A percentile compares a stretch with the other conserved stretches of the same genome.
These are phyloP conservation scores for Cephus cinctus DNA, from an alignment of 1,140 invertebrate species.

Conservation along the genomic window DNA sequence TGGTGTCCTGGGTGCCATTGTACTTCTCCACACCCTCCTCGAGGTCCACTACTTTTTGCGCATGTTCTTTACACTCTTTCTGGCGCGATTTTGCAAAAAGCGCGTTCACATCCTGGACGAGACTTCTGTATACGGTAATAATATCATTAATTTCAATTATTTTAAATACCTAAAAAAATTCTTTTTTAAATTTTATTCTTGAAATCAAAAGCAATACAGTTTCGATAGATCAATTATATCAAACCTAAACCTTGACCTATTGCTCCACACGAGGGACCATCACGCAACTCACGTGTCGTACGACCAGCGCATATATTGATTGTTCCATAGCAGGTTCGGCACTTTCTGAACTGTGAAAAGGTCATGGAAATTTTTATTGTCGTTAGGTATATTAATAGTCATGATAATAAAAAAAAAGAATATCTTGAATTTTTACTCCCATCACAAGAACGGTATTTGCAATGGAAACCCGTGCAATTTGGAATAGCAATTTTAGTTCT, in stretches of 20 bases:
- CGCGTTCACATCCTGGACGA: constrained; percentile 65
- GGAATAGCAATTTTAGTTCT: too few relatives aligned
- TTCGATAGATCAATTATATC: too few relatives aligned
- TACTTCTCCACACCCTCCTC: constrained; percentile 60
- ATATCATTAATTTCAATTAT: constrained; percentile 22
- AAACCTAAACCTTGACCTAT: constrained; percentile 34
- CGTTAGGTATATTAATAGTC: too few relatives aligned
- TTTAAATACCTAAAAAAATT: neutral
- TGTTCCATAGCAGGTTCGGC: too few relatives aligned
- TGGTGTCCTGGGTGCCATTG: constrained; percentile 50
- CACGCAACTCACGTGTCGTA: constrained; percentile 19
- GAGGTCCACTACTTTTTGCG: constrained; percentile 71
- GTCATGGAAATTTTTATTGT: too few relatives aligned
- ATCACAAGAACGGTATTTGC: too few relatives aligned
- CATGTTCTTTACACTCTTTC: constrained; percentile 62
- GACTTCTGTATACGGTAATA: constrained; percentile 64
- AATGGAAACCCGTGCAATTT: too few relatives aligned
- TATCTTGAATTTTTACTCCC: too few relatives aligned
- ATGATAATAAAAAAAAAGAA: too few relatives aligned
- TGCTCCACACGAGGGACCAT: constrained; percentile 17
- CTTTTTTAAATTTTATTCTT: too few relatives aligned
- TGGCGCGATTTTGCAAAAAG: constrained; percentile 64
- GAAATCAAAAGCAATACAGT: too few relatives aligned
- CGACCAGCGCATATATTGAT: constrained; percentile 23
- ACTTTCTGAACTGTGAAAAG: too few relatives aligned